phyloP scores from a whole-genome alignment of 2,113 vertebrate genomes.

The Elachura formosa region DNA sequence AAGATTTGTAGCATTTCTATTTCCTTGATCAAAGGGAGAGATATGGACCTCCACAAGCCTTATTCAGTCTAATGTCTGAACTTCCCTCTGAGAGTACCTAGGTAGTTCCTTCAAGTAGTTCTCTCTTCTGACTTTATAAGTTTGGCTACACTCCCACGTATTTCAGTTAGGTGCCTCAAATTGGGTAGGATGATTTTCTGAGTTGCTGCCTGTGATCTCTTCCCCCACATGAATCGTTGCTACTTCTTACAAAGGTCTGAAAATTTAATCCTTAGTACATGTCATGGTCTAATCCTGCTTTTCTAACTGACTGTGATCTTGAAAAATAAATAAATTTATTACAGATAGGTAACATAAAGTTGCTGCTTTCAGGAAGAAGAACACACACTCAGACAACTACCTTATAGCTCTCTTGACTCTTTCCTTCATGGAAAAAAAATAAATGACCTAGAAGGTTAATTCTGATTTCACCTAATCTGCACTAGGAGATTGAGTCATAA shows the following conservation, averaged over 20 bases:
- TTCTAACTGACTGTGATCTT: not conserved
- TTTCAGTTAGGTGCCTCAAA: not conserved
- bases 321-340: not conserved
- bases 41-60: not conserved
- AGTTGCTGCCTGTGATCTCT: not conserved
- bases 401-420: not conserved
- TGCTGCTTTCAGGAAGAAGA: not conserved
- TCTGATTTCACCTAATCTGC: not conserved
- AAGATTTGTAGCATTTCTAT: not conserved
- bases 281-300: accelerated
- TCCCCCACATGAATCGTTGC: not conserved
- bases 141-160: not conserved
- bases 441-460: not conserved
- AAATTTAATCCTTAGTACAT: not conserved
- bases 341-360: not conserved
- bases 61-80: not conserved
- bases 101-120: not conserved
- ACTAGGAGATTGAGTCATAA: not conserved
- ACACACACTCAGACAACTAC: not conserved
- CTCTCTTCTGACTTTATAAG: not conserved
- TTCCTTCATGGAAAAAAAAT: not conserved
- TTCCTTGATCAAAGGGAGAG: not conserved
- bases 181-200: not conserved
- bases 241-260: not conserved
- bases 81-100: not conserved